A percentile compares a stretch with the other conserved stretches of the same genome.
phyloP scores from a whole-genome alignment of 1,140 invertebrate species.

The Drosophila ohnishii region DNA sequence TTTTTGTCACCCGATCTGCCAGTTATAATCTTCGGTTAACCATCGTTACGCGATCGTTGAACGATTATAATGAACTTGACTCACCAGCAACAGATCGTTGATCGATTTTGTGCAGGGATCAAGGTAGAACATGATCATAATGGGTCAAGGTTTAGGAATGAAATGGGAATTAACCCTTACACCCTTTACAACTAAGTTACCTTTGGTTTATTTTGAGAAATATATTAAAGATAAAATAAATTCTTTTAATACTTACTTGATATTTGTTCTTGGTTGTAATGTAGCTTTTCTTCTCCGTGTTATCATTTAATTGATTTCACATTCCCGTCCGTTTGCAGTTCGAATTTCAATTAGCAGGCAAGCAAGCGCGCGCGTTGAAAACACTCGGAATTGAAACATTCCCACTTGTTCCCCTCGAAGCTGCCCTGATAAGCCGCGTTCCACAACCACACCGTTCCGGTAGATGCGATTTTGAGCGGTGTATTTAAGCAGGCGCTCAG shows the following conservation, averaged over 20 bases:
- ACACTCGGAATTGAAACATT: slow-evolving; percentile 6
- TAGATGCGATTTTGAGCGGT: slow-evolving; percentile 27
- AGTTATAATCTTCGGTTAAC: slow-evolving; percentile 17
- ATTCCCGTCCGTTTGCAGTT: slow-evolving; percentile 45
- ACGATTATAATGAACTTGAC: slow-evolving; percentile 25
- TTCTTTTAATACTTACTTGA: background rate
- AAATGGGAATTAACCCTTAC: too few species aligned
- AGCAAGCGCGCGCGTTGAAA: background rate
- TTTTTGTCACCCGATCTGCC: slow-evolving; percentile 19
- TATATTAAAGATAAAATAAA: too few species aligned
- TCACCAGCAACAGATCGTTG: slow-evolving; percentile 8
- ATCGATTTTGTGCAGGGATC: slow-evolving; percentile 12
- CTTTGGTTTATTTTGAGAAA: too few species aligned
- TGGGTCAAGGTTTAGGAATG: slow-evolving; percentile 18
- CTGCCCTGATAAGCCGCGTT: slow-evolving; percentile 44
- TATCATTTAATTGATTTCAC: slow-evolving; percentile 45
- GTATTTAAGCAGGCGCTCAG: slow-evolving; percentile 69
- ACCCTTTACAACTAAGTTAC: too few species aligned
- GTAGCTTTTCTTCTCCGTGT: slow-evolving; percentile 2
- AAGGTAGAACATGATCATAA: slow-evolving; percentile 8
- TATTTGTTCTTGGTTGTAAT: slow-evolving; percentile 3
- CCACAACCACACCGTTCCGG: slow-evolving; percentile 45
- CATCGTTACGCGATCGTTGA: slow-evolving; percentile 26
- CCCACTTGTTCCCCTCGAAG: background rate
- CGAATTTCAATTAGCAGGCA: slow-evolving; percentile 55